phyloP scores from a whole-genome alignment of 1,140 invertebrate species.

The Lepidostoma basale region DNA sequence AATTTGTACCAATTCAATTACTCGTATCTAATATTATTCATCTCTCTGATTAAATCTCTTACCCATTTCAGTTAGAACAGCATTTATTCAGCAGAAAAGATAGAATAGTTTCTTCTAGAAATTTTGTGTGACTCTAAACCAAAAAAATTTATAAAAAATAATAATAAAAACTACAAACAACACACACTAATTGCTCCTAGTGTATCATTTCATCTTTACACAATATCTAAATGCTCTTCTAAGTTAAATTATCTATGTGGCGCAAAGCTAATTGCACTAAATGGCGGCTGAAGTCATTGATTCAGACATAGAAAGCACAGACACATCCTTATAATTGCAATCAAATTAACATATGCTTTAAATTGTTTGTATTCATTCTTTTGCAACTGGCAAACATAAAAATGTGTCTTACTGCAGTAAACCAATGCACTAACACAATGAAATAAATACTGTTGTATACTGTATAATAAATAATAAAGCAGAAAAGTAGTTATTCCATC shows the following conservation, averaged over 20 bases:
- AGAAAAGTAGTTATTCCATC: neutral
- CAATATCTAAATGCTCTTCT: neutral
- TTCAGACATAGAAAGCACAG: neutral
- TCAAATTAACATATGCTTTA: too few species aligned
- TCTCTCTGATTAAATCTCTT: too few species aligned
- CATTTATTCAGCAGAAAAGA: too few species aligned
- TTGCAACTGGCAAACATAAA: neutral
- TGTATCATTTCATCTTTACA: neutral
- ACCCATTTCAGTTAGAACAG: too few species aligned
- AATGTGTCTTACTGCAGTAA: neutral
- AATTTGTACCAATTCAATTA: too few species aligned
- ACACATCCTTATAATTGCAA: too few species aligned
- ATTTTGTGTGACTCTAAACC: too few species aligned
- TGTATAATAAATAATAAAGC: constrained; percentile 1
- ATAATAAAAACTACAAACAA: neutral
- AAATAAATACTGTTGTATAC: too few species aligned
- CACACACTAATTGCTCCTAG: neutral
- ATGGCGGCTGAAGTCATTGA: too few species aligned
- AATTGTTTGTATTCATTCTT: neutral
- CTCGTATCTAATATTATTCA: too few species aligned
- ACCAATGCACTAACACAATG: neutral
- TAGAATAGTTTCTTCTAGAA: too few species aligned
- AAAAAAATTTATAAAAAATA: too few species aligned
- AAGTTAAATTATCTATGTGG: neutral
- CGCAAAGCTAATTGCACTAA: constrained; percentile 1